Evolutionary conservation across 2,113 vertebrate genomes (phyloP), one percentile per base, ranked within the genome.

Genomic region (Amphilophus citrinellus): DNA sequence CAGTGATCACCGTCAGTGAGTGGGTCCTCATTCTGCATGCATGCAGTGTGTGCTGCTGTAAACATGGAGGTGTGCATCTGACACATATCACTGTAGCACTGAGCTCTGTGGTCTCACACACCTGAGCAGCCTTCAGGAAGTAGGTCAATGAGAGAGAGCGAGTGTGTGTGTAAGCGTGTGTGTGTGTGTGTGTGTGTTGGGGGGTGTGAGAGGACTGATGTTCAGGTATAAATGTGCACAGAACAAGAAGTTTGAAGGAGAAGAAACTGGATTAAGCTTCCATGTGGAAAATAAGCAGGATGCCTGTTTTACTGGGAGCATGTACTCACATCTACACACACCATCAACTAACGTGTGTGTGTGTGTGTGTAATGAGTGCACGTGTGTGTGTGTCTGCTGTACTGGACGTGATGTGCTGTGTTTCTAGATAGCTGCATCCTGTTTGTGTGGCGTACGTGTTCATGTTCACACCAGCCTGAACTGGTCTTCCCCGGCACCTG

Each of bases 31-130:
- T n/a, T 27, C 76, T 3, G 14, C 61, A 76, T 22, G 61, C 61
- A 61, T 20, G 22, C 2, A 7, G 37, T 10, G 24, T 60, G 56
- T 11, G 56, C 3, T 14, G 61, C 39, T 18, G 47, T 65, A 60
- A 68, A 78, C 63, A 18, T 85, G 75, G 6, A 71, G 27, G 60
- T 60, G 76, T 76, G 20, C 6, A 30, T 73, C 50, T 60, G 78
- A 76, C 42, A 71, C 53, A 84, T 27, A 27, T 83, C 82, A 82
- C 57, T 7, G 65, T 9, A 81, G 71, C 42, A 66, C 65, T 80
- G 88, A 83, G 86, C 68, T 22, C 77, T 32, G 62, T 39, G 79
- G 93, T 94, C 93, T 93, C 89, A 90, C 93, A 92, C 91, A 76
- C 89, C 83, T 65, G 83, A 81, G 87, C 87, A 56, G 87, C 88